These are phyloP conservation scores for Gastrophysa polygoni DNA, from an alignment of 2,888 invertebrate species.

Conservation along the genomic window DNA sequence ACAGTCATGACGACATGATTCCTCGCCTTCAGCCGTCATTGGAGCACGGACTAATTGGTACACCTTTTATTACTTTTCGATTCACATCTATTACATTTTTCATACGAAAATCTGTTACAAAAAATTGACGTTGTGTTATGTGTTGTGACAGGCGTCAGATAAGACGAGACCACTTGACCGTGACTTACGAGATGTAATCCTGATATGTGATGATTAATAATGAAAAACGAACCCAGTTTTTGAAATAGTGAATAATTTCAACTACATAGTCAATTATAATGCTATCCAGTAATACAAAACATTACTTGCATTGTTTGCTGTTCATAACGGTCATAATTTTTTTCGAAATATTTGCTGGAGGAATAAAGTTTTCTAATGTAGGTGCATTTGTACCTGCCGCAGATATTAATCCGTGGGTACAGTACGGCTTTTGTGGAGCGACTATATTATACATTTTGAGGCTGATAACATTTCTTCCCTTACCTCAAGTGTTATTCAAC, in stretches of 20 bases:
- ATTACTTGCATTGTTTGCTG: slow-evolving; percentile 79
- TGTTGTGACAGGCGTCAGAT: no score
- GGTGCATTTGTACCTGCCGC: slow-evolving; percentile 56
- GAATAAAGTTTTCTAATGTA: slow-evolving; percentile 58
- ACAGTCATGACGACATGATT: no score
- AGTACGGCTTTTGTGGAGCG: slow-evolving; percentile 79
- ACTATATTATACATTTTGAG: slow-evolving; percentile 78
- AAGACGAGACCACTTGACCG: no score
- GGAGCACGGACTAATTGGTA: no score
- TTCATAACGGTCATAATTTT: slow-evolving; percentile 75
- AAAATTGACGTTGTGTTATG: no score
- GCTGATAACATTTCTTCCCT: slow-evolving; percentile 80
- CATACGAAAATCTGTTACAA: no score
- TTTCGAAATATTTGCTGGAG: slow-evolving; percentile 67
- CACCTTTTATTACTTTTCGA: no score
- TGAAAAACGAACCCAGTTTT: neutral
- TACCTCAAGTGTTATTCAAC: slow-evolving; percentile 89
- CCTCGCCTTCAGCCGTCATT: no score
- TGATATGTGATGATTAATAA: no score
- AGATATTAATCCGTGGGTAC: slow-evolving; percentile 78
- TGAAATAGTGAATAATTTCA: neutral
- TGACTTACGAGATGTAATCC: no score
- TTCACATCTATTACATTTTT: no score
- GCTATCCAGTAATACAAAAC: slow-evolving; percentile 74
- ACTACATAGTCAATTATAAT: slow-evolving; percentile 15